Evolutionary conservation across 2,888 invertebrate genomes (phyloP), one percentile per base, ranked within the genome.

Genomic region (Helleia helle): DNA sequence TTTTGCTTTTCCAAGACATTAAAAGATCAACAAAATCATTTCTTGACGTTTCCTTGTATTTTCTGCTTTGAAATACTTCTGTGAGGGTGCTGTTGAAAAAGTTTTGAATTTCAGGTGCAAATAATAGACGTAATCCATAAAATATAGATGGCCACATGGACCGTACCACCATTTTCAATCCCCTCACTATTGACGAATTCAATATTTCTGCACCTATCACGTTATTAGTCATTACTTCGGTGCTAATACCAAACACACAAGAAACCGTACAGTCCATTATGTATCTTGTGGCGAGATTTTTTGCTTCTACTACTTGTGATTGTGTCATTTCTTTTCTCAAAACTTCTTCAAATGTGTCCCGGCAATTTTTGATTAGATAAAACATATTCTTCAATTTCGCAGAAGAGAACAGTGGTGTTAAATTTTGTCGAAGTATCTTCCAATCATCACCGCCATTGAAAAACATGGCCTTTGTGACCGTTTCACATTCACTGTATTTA

Each of bases 301-400:
- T 62, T 1, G 51, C 51, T 24, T 77, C 70, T 0, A 68, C 27
- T 0, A 48, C 49, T 0, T 54, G 47, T 0, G 46, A 47, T 2
- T 18, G 29, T 6, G 47, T 43, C 4, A 37, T 42, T 30, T 55
- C 50, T 3, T 59, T 45, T 11, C 62, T 59, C 0, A 77, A 49
- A 38, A 69, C 43, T 0, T 47, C 51, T 26, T 76, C 72, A 1
- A 72, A 62, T 0, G 46, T 48, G 5, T 49, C 37, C 0, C 60
- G 41, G 37, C 68, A 67, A 4, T 62, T 58, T 36, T 62, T 56
- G 4, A 77, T 63, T 6, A 76, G 46, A 42, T 65, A 52, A 36
- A 76, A 80, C 79, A 79, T 80, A 11, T 60, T 71, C 44, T 65
- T 76, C 61, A 77, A 71, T 48, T 76, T 79, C 0, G 65, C 52